Percentiles rank a stretch among this genome's conserved stretches.
Conservation (phyloP, 2,797 vertebrate genomes). For the Falco cherrug region DNA sequence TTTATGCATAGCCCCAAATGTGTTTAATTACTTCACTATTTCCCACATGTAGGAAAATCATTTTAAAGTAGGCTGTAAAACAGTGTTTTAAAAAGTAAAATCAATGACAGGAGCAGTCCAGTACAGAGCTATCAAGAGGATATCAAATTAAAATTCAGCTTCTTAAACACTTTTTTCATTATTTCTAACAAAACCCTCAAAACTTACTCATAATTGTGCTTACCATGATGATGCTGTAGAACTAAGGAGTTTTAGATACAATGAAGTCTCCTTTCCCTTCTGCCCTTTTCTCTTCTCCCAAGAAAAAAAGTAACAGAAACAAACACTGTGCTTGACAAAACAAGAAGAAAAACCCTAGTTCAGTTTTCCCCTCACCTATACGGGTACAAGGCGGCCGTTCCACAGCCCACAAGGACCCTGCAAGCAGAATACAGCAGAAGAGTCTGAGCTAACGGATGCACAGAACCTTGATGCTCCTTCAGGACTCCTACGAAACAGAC, state of each 20-base stretch:
- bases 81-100: constrained; percentile 64
- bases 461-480: not conserved
- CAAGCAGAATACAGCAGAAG: not conserved
- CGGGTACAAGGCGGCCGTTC: accelerated
- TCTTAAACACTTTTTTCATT: constrained; percentile 4
- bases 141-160: constrained; percentile 56
- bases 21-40: constrained; percentile 84
- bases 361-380: accelerated
- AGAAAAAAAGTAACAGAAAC: not conserved
- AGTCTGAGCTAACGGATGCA: not conserved
- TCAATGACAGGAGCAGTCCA: constrained; percentile 34
- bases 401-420: not conserved
- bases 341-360: not conserved
- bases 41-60: constrained; percentile 75
- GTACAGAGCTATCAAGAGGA: constrained; percentile 15
- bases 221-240: not conserved
- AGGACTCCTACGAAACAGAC: not conserved
- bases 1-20: constrained; percentile 82
- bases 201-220: not conserved
- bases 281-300: not conserved
- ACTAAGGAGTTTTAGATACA: not conserved
- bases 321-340: not conserved
- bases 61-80: constrained; percentile 75
- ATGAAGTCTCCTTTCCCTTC: not conserved
- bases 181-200: not conserved